Evolutionary conservation across 2,113 vertebrate species (phyloP).

Genomic region (Connochaetes taurinus): DNA sequence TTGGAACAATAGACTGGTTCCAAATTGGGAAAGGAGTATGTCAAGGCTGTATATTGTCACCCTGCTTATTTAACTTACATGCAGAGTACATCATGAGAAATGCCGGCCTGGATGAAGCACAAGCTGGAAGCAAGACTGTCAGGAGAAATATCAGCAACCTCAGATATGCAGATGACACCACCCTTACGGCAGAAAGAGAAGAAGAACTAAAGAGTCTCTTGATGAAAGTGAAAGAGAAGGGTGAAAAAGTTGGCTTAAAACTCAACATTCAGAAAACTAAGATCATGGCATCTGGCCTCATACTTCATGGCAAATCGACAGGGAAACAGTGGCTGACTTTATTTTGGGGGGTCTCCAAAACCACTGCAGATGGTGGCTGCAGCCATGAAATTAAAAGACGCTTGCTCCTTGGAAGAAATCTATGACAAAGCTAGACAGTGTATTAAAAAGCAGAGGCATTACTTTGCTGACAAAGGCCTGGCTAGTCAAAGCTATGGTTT

Average conservation of each 20-base stretch:
- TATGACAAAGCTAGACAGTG: not conserved
- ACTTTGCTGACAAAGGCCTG: not conserved
- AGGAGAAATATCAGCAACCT: not conserved
- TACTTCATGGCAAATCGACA: not conserved
- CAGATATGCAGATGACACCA: not conserved
- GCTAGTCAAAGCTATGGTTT: not conserved
- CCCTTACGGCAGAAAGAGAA: not conserved
- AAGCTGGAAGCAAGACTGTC: not conserved
- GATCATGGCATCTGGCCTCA: not conserved
- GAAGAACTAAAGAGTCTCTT: not conserved
- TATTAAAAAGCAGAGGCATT: not conserved
- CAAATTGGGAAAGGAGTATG: not conserved
- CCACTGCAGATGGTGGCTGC: not conserved
- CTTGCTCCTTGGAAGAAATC: not conserved
- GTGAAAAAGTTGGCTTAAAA: not conserved
- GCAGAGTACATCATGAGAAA: not conserved
- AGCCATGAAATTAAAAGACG: not conserved
- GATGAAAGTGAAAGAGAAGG: not conserved
- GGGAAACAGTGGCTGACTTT: not conserved
- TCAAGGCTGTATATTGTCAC: not conserved
- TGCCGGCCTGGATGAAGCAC: rapidly evolving
- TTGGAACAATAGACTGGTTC: not conserved
- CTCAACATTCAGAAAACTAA: not conserved
- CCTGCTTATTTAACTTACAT: not conserved
- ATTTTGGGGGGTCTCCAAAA: not conserved